A percentile compares a stretch with the other conserved stretches of the same genome.
Conservation (phyloP, 2,888 invertebrate species). For the Hirtodrosophila confusa region DNA sequence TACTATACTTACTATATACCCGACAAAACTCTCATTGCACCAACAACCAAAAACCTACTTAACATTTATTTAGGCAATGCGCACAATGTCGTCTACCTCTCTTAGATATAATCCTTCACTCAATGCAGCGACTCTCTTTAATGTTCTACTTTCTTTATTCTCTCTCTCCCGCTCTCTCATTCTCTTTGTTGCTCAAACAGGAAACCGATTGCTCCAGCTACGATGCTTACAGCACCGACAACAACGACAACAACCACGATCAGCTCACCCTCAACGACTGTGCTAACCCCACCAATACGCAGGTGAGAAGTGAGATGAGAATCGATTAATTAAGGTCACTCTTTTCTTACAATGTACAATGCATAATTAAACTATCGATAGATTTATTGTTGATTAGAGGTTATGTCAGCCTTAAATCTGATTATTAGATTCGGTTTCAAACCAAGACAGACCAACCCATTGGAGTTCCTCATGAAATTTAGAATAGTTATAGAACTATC, state of each 20-base stretch:
- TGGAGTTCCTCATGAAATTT: too few species aligned
- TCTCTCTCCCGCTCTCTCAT: constrained; percentile 7
- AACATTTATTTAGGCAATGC: constrained; percentile 53
- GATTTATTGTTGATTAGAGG: too few species aligned
- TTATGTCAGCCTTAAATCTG: too few species aligned
- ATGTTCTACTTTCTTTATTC: constrained; percentile 32
- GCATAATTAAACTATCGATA: too few species aligned
- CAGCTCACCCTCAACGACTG: constrained; percentile 68
- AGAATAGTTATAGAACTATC: too few species aligned
- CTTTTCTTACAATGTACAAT: too few species aligned
- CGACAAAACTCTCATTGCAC: constrained; percentile 50
- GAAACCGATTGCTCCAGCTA: constrained; percentile 82
- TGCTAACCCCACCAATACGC: constrained; percentile 85
- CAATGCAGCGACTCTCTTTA: constrained; percentile 25
- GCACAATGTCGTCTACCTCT: constrained; percentile 59
- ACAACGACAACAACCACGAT: constrained; percentile 60
- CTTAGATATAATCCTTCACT: constrained; percentile 25
- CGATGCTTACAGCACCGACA: constrained; percentile 65
- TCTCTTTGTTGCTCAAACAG: constrained; percentile 50
- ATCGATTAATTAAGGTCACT: background rate
- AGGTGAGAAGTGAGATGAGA: constrained; percentile 81
- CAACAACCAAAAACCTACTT: constrained; percentile 43
- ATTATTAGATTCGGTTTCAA: too few species aligned
- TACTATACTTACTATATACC: constrained; percentile 18
- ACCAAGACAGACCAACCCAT: too few species aligned